Percentiles rank a stretch among this genome's conserved stretches.
Conservation (phyloP, 2,113 vertebrate species). For the Excalfactoria chinensis region DNA sequence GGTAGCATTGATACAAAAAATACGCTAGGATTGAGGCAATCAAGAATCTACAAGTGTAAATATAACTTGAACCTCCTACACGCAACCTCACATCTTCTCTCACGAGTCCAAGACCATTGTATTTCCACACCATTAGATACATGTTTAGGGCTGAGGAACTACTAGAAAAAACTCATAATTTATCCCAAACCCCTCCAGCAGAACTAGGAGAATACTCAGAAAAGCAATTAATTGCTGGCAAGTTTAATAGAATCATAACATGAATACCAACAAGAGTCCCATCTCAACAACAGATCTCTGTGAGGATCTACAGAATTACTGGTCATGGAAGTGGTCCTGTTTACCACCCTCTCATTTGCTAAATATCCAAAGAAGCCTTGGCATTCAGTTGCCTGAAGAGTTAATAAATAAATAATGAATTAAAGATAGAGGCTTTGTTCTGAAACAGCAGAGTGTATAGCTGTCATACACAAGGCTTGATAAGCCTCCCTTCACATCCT, state of each 20-base stretch:
- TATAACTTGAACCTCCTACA: not conserved
- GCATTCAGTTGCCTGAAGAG: not conserved
- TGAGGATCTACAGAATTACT: not conserved
- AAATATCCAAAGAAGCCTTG: not conserved
- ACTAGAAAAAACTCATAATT: not conserved
- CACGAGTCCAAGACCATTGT: not conserved
- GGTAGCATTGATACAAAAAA: not conserved
- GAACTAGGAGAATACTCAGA: not conserved
- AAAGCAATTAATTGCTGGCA: not conserved
- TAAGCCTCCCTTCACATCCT: not conserved
- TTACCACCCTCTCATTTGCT: not conserved
- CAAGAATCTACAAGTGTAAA: not conserved
- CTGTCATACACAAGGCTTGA: not conserved
- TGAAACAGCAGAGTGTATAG: too few species aligned
- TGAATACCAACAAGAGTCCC: not conserved
- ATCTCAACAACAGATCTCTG: not conserved
- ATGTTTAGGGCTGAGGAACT: not conserved
- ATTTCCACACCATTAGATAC: not conserved
- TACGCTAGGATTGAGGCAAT: not conserved
- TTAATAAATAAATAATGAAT: not conserved
- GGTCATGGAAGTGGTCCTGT: not conserved
- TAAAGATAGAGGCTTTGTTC: not conserved
- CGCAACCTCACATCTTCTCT: not conserved
- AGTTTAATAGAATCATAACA: not conserved
- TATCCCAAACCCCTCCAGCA: not conserved